Evolutionary conservation across 2,888 invertebrate genomes (phyloP), one percentile per base, ranked within the genome.

Genomic region (Laspeyria flexula): DNA sequence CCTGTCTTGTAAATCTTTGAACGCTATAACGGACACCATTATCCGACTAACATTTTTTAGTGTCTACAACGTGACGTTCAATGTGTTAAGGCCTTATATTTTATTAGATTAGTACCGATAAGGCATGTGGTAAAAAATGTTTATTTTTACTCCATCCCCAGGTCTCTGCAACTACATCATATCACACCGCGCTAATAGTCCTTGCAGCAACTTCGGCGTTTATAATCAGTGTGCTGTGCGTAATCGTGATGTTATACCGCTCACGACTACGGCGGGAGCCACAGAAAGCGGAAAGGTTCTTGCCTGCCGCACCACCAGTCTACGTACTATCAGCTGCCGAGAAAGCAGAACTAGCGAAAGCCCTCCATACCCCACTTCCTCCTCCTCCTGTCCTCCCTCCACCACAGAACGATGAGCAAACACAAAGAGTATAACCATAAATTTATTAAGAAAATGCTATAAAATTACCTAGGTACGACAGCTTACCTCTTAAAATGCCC

Each of bases 131-230:
- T n/a, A n/a, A n/a, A n/a, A n/a, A n/a, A n/a, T n/a, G n/a, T 11
- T 37, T 9, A 25, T 16, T 37, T 35, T 13, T 23, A 1, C n/a
- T n/a, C n/a, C n/a, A n/a, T n/a, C n/a, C 31, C 10, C 79, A 93
- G 93, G 92, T 93, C 9, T 94, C 94, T n/a, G 92, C 94, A 21
- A 92, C 95, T 18, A 94, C 94, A 5, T 95, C 95, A 0, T 96
- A 96, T 75, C 96, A 96, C 77, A 95, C 96, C 9, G 96, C 96
- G 33, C 92, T 96, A 13, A 95, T 96, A 66, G 96, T 96, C 11
- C 90, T 96, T 43, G 96, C 96, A 16, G 96, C 96, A 0, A 95
- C 95, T 5, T 96, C 96, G 3, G 96, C 96, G 0, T 96, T 96
- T 75, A 93, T 96, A 48, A 96, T 96, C 77, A 96, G 96, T 77